phyloP scores from a whole-genome alignment of 2,888 invertebrate species.

The Parelbella ahira region DNA sequence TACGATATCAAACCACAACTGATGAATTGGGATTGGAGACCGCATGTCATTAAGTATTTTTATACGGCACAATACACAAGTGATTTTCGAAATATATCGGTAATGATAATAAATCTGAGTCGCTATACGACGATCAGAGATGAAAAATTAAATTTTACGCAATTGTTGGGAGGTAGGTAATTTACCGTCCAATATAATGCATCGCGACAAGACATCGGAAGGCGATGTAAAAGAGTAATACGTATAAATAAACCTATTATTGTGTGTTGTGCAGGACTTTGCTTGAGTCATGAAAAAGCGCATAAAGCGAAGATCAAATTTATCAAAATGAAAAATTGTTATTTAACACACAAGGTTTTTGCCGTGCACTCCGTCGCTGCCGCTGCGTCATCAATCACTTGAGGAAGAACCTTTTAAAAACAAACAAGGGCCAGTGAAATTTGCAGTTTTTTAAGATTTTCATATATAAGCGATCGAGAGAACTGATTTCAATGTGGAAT shows the following conservation, averaged over 20 bases:
- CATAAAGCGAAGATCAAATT: constrained; percentile 42
- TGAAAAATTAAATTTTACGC: constrained; percentile 20
- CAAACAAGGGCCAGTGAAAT: constrained; percentile 25
- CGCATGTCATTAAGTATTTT: constrained; percentile 4
- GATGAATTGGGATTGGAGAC: no score
- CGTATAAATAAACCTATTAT: constrained; percentile 21
- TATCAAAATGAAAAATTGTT: constrained; percentile 64
- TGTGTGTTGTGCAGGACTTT: constrained; percentile 22
- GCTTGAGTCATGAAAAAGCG: constrained; percentile 29
- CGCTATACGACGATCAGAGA: constrained; percentile 13
- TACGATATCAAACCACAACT: no score
- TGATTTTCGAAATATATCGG: constrained; percentile 9
- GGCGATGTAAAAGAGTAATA: constrained; percentile 16
- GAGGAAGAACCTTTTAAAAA: constrained; percentile 29
- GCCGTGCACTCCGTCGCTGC: constrained; percentile 42
- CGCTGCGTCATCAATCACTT: constrained; percentile 56
- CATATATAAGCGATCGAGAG: no score
- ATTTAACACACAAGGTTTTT: constrained; percentile 56
- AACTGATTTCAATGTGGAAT: no score
- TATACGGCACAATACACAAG: constrained; percentile 10
- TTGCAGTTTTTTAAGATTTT: constrained; percentile 17
- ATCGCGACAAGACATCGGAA: not conserved
- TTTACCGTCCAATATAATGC: constrained; percentile 24
- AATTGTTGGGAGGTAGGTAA: constrained; percentile 22
- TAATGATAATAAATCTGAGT: constrained; percentile 25